A percentile compares a stretch with the other conserved stretches of the same genome.
Evolutionary conservation across 1,140 invertebrate genomes (phyloP).

Genomic region (Trichogramma pretiosum): DNA sequence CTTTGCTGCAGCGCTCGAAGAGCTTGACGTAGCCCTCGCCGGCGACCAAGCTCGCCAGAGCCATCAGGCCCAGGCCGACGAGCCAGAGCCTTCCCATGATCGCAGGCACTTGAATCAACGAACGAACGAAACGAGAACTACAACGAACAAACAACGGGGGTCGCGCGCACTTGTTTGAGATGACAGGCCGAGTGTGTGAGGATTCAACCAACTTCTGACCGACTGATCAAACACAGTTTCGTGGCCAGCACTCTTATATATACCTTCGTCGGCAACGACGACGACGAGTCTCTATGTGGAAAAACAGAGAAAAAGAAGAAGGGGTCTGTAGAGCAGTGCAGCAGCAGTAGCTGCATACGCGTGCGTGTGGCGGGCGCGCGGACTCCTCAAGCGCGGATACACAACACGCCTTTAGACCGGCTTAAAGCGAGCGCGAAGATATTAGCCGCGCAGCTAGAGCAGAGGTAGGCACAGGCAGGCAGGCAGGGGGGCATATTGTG

Average conservation of each 20-base stretch:
- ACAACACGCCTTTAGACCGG: too few species aligned
- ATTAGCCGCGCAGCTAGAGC: constrained; percentile 16
- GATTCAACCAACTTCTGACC: constrained; percentile 10
- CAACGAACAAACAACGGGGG: too few species aligned
- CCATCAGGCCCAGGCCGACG: constrained; percentile 12
- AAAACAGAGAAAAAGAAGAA: not conserved
- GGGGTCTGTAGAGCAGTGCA: not conserved
- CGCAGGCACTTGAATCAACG: not conserved
- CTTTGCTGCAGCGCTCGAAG: constrained; percentile 36
- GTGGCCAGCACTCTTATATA: constrained; percentile 31
- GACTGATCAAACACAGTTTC: constrained; percentile 31
- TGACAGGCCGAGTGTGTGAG: not conserved
- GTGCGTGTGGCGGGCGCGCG: not conserved
- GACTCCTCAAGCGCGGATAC: too few species aligned
- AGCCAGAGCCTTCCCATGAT: constrained; percentile 17
- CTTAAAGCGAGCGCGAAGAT: too few species aligned
- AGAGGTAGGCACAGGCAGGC: constrained; percentile 15
- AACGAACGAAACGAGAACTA: too few species aligned
- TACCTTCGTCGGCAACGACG: constrained; percentile 19
- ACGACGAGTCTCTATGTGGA: too few species aligned
- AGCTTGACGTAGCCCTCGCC: constrained; percentile 31
- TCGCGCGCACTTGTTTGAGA: too few species aligned
- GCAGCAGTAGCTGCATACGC: not conserved
- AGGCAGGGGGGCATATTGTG: constrained; percentile 18
- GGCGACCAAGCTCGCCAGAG: constrained; percentile 20